Evolutionary conservation across 2,797 vertebrate genomes (phyloP), one percentile per base, ranked within the genome.

Genomic region (Graptemys geographica): DNA sequence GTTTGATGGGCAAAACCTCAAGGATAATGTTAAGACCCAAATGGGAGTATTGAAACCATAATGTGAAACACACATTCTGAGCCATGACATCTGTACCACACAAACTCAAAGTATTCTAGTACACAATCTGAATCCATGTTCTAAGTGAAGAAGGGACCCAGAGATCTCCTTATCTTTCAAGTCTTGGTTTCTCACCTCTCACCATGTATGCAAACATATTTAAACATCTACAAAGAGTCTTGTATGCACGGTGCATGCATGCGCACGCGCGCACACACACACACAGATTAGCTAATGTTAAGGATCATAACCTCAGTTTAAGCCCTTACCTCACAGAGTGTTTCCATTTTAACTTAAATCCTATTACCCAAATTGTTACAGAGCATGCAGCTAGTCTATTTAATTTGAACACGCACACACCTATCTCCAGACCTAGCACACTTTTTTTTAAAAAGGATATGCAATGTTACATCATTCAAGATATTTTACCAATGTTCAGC

Each of bases 91-190:
- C 5, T 16, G 41, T 0, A 0, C 27, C 74, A 59, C 78, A 57
- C 62, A 87, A 55, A n/a, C 59, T 65, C 62, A 18, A n/a, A 65
- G 49, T 6, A 21, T 56, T 53, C 9, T 12, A 79, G 23, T 21
- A 53, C 0, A 0, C 33, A 82, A 89, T 1, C 37, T 51, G 57
- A 33, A 53, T 3, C 2, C 0, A 2, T n/a, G 12, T 28, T 52
- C 84, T 15, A 82, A 57, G 12, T 31, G 37, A 91, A 94, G 57
- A 11, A 25, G 10, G 2, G 8, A 6, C 51, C 49, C 53, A 25
- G 25, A 6, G 6, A 88, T 33, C 18, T 76, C 62, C 19, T 44
- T 23, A 25, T 23, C 47, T 81, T 25, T 53, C 69, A 86, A 94
- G 56, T 1, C 76, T 79, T 19, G 5, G 19, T 4, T 47, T 83